phyloP scores from a whole-genome alignment of 2,113 vertebrate species.

The Odontesthes bonariensis region DNA sequence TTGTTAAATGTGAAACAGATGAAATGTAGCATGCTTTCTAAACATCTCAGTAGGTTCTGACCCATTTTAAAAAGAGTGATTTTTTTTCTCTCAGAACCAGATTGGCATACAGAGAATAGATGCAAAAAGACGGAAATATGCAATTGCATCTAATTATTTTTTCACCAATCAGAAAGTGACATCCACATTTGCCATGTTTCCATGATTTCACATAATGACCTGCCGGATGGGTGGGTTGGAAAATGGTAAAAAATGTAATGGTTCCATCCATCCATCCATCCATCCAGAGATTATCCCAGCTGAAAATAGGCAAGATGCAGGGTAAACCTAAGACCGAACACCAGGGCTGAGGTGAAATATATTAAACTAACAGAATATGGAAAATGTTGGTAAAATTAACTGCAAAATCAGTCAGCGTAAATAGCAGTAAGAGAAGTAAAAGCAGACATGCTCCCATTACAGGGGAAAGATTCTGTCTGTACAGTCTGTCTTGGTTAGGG shows the following conservation, averaged over 20 bases:
- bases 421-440: conserved; percentile 39
- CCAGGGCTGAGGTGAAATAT: neutral
- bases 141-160: conserved; percentile 1
- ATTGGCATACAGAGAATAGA: neutral
- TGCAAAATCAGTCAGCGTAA: conserved; percentile 43
- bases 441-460: conserved; percentile 49
- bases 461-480: conserved; percentile 60
- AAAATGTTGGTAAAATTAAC: conserved; percentile 35
- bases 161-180: conserved; percentile 24
- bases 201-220: neutral
- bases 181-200: conserved; percentile 33
- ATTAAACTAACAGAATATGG: conserved; percentile 34
- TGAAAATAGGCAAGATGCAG: neutral
- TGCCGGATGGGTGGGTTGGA: conserved; percentile 6
- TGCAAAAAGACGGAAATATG: neutral
- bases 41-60: conserved; percentile 7
- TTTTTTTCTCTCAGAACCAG: conserved; percentile 3
- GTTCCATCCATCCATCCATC: neutral
- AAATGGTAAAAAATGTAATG: neutral
- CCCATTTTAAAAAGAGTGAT: neutral
- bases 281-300: neutral
- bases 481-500: conserved; percentile 31
- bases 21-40: neutral
- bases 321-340: neutral
- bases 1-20: neutral